These are phyloP conservation scores for Mus spretus DNA, from an alignment of 2,797 vertebrate genomes.

Conservation along the genomic window DNA sequence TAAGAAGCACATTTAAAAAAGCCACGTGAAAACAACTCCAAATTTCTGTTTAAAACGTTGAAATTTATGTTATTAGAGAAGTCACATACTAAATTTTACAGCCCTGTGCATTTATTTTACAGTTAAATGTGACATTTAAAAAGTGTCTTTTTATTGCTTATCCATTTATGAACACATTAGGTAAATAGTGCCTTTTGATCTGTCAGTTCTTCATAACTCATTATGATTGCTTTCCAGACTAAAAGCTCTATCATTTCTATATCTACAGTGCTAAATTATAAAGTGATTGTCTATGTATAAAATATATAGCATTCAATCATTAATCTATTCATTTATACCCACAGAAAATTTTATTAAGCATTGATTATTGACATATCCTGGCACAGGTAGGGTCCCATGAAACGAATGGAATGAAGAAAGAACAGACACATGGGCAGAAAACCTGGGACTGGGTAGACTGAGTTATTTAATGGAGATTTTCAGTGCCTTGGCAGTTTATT, in stretches of 20 bases:
- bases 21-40: conserved; percentile 60
- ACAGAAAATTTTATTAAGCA: not conserved
- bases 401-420: not conserved
- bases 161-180: conserved; percentile 16
- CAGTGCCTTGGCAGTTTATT: not conserved
- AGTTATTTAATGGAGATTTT: not conserved
- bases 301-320: not conserved
- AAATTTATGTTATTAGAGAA: conserved; percentile 74
- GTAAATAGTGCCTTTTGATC: conserved; percentile 53
- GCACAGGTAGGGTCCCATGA: not conserved
- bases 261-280: conserved; percentile 15
- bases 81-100: conserved; percentile 55
- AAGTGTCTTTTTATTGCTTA: conserved; percentile 37
- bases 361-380: not conserved
- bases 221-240: not conserved
- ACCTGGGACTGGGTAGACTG: not conserved
- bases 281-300: conserved; percentile 44
- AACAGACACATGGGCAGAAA: not conserved
- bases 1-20: conserved; percentile 80
- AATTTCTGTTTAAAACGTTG: conserved; percentile 73
- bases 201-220: not conserved
- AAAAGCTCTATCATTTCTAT: conserved; percentile 2
- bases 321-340: conserved; percentile 1
- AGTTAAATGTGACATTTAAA: conserved; percentile 59
- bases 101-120: conserved; percentile 12